These are phyloP conservation scores for Macrobrachium rosenbergii DNA, from an alignment of 1,140 invertebrate species.

Conservation along the genomic window DNA sequence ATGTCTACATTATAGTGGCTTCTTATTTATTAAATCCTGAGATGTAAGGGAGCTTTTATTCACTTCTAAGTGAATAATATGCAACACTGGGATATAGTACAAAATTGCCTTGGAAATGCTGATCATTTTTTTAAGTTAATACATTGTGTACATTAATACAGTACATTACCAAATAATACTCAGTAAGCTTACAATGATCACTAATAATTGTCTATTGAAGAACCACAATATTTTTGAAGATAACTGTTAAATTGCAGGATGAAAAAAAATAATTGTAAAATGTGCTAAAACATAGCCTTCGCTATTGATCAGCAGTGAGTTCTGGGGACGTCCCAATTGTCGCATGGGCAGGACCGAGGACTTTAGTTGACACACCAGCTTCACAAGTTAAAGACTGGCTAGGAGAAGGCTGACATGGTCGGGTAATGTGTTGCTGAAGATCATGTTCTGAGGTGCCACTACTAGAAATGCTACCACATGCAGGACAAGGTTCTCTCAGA, in stretches of 20 bases:
- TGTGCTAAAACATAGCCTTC: constrained; percentile 63
- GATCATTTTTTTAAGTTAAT: constrained; percentile 60
- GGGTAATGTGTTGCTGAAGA: constrained; percentile 19
- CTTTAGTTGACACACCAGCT: constrained; percentile 44
- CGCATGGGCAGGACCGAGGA: constrained; percentile 46
- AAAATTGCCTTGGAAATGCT: constrained; percentile 63
- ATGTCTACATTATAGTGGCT: constrained; percentile 62
- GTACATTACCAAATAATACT: constrained; percentile 55
- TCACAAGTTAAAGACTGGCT: constrained; percentile 48
- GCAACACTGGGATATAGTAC: constrained; percentile 64
- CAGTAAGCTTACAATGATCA: constrained; percentile 61
- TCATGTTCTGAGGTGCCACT: constrained; percentile 43
- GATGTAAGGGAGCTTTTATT: constrained; percentile 63
- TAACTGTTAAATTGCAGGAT: constrained; percentile 60
- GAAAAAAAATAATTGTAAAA: constrained; percentile 62
- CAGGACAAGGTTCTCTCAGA: constrained; percentile 44
- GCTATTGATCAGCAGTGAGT: constrained; percentile 60
- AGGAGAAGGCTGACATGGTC: constrained; percentile 44
- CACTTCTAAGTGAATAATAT: constrained; percentile 61
- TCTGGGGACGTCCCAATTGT: constrained; percentile 46
- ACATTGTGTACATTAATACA: constrained; percentile 64
- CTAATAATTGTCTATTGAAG: constrained; percentile 59
- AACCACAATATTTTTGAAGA: constrained; percentile 62
- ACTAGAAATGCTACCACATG: constrained; percentile 24
- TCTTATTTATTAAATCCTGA: constrained; percentile 63